Evolutionary conservation across 2,888 invertebrate genomes (phyloP).

Genomic region (Drosophila meridiana): DNA sequence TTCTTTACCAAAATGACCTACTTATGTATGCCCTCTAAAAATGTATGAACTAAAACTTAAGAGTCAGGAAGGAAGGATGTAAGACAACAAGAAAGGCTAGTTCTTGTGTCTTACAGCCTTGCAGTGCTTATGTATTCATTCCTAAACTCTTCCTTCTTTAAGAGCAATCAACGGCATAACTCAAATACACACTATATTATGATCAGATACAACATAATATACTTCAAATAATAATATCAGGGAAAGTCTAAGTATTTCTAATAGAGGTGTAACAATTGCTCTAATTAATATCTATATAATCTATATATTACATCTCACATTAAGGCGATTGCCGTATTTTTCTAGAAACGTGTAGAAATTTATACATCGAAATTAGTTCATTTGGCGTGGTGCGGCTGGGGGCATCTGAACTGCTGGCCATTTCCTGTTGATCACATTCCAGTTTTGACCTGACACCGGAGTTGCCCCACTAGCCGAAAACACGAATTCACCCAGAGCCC

Average conservation of each 20-base stretch:
- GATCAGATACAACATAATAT: neutral
- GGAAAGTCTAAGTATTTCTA: no score
- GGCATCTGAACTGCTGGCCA: conserved; percentile 38
- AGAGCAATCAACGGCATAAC: no score
- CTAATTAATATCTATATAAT: neutral
- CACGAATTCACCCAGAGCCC: conserved; percentile 31
- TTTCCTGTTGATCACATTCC: conserved; percentile 68
- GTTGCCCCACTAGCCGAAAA: conserved; percentile 34
- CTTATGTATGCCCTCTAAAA: no score
- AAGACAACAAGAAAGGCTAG: no score
- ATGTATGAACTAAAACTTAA: no score
- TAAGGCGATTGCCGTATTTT: neutral
- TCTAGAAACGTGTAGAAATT: neutral
- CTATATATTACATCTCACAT: neutral
- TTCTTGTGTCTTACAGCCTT: no score
- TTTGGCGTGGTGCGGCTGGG: neutral
- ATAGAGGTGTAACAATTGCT: neutral
- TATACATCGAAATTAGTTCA: neutral
- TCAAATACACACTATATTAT: no score
- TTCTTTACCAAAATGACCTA: no score
- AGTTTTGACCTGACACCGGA: conserved; percentile 36
- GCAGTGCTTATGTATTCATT: no score
- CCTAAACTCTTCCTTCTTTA: no score
- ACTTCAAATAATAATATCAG: no score
- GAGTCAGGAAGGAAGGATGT: no score